These are phyloP conservation scores for Octopus sinensis DNA, from an alignment of 1,140 invertebrate species.

Conservation along the genomic window DNA sequence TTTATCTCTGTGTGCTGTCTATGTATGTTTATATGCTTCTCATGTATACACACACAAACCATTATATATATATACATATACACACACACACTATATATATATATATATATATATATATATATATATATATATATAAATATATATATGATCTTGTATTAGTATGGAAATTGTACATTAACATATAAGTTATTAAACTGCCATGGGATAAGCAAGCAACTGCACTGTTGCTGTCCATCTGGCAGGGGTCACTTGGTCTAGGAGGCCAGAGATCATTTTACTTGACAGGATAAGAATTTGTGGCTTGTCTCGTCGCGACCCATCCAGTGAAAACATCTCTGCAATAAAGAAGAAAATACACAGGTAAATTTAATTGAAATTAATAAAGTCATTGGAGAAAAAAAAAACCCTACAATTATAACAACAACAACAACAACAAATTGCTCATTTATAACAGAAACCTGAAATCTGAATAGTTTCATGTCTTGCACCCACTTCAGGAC, in stretches of 20 bases:
- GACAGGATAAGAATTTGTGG: constrained; percentile 45
- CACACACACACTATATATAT: too few species aligned
- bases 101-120: too few species aligned
- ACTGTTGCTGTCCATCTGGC: too few species aligned
- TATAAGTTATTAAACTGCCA: too few species aligned
- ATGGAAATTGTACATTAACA: too few species aligned
- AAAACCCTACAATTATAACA: not conserved
- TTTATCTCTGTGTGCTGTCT: not conserved
- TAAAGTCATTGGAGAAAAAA: not conserved
- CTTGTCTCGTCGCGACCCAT: constrained; percentile 81
- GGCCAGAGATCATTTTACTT: too few species aligned
- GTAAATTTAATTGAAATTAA: not conserved
- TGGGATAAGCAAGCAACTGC: too few species aligned
- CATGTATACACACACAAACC: not conserved
- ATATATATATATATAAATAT: too few species aligned
- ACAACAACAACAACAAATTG: not conserved
- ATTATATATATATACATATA: too few species aligned
- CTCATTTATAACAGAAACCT: not conserved
- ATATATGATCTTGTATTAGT: too few species aligned
- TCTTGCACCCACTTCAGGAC: not conserved
- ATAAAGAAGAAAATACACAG: constrained; percentile 38
- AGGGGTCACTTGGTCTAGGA: too few species aligned
- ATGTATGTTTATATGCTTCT: not conserved
- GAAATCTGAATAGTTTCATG: not conserved
- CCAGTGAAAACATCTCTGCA: constrained; percentile 83